Base-by-base conservation (phyloP, 2,797 vertebrate genomes). In the Aldrovandia affinis region DNA sequence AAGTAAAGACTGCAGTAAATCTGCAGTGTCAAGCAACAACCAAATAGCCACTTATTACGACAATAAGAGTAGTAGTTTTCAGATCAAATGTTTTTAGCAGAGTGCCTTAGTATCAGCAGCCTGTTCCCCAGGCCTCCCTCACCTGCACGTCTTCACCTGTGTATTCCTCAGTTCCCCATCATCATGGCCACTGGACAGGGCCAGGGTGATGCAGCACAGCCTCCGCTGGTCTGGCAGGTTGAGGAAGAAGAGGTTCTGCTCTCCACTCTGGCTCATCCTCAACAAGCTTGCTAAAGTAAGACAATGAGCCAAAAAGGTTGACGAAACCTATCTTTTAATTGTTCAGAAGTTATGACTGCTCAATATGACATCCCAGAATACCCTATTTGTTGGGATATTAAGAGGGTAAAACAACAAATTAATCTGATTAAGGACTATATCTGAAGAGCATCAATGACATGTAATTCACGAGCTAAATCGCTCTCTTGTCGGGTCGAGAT, bases 71-170 rank as follows among this genome's bases (percentile, higher is more conserved):
- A 63, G 10, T 30, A 15, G 6, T 52, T 57, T 57, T 20, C 55
- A 15, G 55, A 15, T 57, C 2, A 15, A 20, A 57, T 57, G 1
- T 39, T 36, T 10, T 39, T 30, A 18, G 15, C 18, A 39, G 33
- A 39, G 30, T 36, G 18, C 12, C 15, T 5, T 6, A 30, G 8
- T 14, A 39, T 59, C 25, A 57, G 47, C 22, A 54, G 30, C 8
- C 42, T 83, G 25, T 36, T 39, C 57, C 59, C 61, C 55, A 65
- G 18, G 8, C 3, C 5, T 36, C 52, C 18, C 81, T 92, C 90
- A 98, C 97, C 97, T 97, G 96, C 97, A 97, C 81, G 92, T 95
- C 87, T 95, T 96, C 78, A 97, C 89, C 91, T 98, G 97, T 28
- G 50, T 87, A 89, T 88, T 97, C 89, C 96, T 95, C 36, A 86